These are phyloP conservation scores for Pseudomyrmex gracilis DNA, from an alignment of 1,140 invertebrate species.

Conservation along the genomic window DNA sequence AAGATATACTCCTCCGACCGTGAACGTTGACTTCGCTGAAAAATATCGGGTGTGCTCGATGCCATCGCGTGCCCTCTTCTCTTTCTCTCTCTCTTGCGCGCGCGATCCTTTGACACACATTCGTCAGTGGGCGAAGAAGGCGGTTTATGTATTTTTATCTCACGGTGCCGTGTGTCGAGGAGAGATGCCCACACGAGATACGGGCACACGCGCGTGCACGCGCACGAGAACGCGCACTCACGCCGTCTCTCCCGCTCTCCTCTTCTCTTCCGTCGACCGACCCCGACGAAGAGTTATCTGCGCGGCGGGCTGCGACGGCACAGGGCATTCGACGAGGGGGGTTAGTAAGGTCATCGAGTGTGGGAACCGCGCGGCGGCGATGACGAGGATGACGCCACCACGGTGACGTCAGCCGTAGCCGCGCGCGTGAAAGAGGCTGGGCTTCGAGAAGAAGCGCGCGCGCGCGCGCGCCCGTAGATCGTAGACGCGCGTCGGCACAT, in stretches of 20 bases:
- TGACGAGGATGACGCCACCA: conserved; percentile 82
- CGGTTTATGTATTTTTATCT: conserved; percentile 46
- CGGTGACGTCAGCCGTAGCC: conserved; percentile 75
- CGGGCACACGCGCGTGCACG: conserved; percentile 29
- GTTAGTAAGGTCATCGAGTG: conserved; percentile 79
- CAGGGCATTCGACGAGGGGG: conserved; percentile 59
- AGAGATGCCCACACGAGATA: conserved; percentile 42
- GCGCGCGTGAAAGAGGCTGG: conserved; percentile 55
- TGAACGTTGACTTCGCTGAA: conserved; percentile 12
- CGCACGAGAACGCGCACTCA: conserved; percentile 18
- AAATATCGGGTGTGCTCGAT: neutral
- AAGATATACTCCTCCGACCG: neutral
- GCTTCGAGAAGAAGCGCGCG: conserved; percentile 56
- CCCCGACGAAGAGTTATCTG: conserved; percentile 33
- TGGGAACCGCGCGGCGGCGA: conserved; percentile 76
- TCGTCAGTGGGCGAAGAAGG: conserved; percentile 50
- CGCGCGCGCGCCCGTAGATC: conserved; percentile 73
- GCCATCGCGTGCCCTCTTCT: conserved; percentile 18
- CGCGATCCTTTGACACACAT: conserved; percentile 59
- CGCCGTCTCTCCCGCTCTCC: neutral
- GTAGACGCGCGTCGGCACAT: conserved; percentile 63
- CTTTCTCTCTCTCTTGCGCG: neutral
- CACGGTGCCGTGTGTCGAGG: conserved; percentile 26
- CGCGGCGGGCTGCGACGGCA: conserved; percentile 27
- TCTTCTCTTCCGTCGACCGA: neutral